A percentile compares a stretch with the other conserved stretches of the same genome.
Conservation (phyloP, 2,888 invertebrate species). For the Altica lythri region DNA sequence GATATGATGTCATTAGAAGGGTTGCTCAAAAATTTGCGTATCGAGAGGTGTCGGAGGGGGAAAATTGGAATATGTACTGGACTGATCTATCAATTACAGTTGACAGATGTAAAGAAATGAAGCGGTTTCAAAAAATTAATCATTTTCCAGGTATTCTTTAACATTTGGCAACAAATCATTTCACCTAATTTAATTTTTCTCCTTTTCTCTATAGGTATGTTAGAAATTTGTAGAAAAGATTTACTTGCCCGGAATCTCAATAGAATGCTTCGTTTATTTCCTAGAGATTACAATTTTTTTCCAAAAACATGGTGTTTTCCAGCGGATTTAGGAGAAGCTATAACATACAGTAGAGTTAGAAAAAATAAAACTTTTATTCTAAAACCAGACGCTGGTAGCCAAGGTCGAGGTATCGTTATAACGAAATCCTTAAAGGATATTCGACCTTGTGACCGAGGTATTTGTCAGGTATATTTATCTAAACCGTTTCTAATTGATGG, state of each 20-base stretch:
- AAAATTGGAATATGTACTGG: slow-evolving; percentile 91
- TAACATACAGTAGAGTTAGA: slow-evolving; percentile 71
- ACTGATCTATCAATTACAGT: slow-evolving; percentile 85
- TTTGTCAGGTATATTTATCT: slow-evolving; percentile 80
- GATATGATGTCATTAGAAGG: slow-evolving; percentile 74
- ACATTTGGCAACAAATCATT: background rate
- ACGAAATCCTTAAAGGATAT: slow-evolving; percentile 82
- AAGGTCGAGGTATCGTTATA: slow-evolving; percentile 87
- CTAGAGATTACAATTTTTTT: slow-evolving; percentile 89
- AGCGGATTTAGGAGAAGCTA: slow-evolving; percentile 79
- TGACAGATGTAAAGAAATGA: slow-evolving; percentile 89
- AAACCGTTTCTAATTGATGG: slow-evolving; percentile 87
- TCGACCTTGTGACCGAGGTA: slow-evolving; percentile 79
- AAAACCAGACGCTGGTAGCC: slow-evolving; percentile 90
- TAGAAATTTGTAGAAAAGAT: slow-evolving; percentile 73
- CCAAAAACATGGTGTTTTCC: slow-evolving; percentile 95
- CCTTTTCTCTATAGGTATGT: slow-evolving; percentile 47
- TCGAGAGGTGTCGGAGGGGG: slow-evolving; percentile 77
- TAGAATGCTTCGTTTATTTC: slow-evolving; percentile 85
- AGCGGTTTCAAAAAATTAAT: slow-evolving; percentile 88
- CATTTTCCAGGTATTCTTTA: slow-evolving; percentile 66
- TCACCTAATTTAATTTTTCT: background rate
- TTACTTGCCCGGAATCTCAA: slow-evolving; percentile 86
- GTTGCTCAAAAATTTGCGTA: slow-evolving; percentile 74
- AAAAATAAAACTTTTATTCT: slow-evolving; percentile 82